Base-by-base conservation (phyloP, 1,140 invertebrate species). In the Saxidomus purpurata region DNA sequence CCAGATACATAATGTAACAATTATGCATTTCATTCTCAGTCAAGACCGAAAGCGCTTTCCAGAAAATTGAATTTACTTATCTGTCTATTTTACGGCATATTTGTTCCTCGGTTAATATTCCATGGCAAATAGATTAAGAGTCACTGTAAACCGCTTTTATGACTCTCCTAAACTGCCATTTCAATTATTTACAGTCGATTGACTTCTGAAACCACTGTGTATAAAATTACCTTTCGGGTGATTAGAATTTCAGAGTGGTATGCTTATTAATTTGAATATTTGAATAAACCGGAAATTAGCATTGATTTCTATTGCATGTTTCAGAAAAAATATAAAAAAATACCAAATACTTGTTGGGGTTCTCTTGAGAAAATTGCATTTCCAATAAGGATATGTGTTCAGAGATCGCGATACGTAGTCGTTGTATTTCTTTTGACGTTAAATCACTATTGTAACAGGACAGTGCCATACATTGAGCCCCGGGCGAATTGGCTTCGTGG, bases 231-330 rank as follows among this genome's bases (percentile, higher is more conserved):
- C 9, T 34, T 74, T 40, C 34, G 34, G 36, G 19, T 74, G 69
- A 40, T 74, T 74, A 74, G 36, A 74, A 38, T 74, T 74, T 74
- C 69, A 74, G 40, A 74, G 40, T 40, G 36, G 69, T 38, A 38
- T 17, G 22, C 36, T 74, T 74, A 74, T 74, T 22, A 40, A 74
- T 74, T 74, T 74, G 34, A 74, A 74, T 38, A 22, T 74, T 13
- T 40, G 36, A 74, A 74, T 74, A 38, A 43, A 74, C 25, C 34
- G 69, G 69, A 74, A 74, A 74, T 74, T 74, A 74, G 40, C 69
- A 74, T 74, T 22, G 69, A 74, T 74, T 74, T 38, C 40, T 22
- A 11, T 34, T 40, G 17, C 19, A 17, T 74, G 36, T 34, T 74
- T 74, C 69, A 40, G 1, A 40, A 40, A 34, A 40, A 43, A 74